These are phyloP conservation scores for Corvus hawaiiensis DNA, from an alignment of 2,113 vertebrate genomes.

Conservation along the genomic window DNA sequence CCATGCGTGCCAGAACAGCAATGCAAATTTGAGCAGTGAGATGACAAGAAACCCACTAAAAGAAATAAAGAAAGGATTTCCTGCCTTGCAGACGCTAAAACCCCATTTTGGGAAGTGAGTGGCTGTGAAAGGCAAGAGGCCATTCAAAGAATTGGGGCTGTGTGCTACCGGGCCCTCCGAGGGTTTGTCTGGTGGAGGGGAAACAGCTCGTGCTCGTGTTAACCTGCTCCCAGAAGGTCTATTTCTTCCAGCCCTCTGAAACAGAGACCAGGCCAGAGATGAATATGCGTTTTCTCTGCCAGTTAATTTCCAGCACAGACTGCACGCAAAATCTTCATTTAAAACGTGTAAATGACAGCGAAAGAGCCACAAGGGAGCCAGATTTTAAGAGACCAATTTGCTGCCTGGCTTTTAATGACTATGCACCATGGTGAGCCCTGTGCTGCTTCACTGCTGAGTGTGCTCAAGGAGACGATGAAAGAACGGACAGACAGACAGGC, in stretches of 20 bases:
- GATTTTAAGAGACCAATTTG: conserved; percentile 42
- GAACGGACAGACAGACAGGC: neutral
- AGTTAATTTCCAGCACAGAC: conserved; percentile 48
- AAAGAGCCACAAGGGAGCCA: conserved; percentile 40
- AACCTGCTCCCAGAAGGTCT: conserved; percentile 45
- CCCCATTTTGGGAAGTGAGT: neutral
- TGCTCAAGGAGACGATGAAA: neutral
- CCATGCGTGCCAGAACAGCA: neutral
- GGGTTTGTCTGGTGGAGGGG: conserved; percentile 38
- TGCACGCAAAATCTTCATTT: conserved; percentile 64
- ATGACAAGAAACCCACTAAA: conserved; percentile 58
- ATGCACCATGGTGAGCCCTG: neutral
- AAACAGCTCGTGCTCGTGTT: neutral
- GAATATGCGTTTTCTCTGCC: conserved; percentile 39
- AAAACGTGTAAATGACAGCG: conserved; percentile 45
- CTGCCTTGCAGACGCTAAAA: conserved; percentile 24
- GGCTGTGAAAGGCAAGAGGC: conserved; percentile 31
- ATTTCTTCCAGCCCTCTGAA: conserved; percentile 40
- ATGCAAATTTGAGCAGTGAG: neutral
- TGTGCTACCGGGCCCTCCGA: conserved; percentile 42
- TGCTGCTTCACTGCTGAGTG: neutral
- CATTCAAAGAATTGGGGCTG: conserved; percentile 11
- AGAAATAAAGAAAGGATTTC: conserved; percentile 63
- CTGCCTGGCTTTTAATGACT: conserved; percentile 19
- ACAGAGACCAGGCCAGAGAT: neutral